Evolutionary conservation across 2,888 invertebrate genomes (phyloP).

Genomic region (Drosophila hamatofila): DNA sequence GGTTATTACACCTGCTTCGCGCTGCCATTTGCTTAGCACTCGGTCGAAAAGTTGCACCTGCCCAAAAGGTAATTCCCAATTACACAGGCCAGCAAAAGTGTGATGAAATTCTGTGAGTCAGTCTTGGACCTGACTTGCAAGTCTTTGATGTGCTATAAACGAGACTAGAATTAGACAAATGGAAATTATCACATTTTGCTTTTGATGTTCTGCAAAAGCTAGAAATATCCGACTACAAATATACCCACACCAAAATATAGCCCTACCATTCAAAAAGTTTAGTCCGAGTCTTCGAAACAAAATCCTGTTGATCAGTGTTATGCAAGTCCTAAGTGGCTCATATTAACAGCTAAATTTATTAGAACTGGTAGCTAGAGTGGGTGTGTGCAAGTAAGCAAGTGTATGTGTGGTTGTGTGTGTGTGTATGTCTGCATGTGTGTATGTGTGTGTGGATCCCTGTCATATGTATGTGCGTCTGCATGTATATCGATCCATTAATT

Average conservation of each 20-base stretch:
- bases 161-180: background rate
- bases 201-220: background rate
- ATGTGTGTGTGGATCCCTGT: background rate
- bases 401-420: background rate
- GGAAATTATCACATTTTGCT: background rate
- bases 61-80: constrained; percentile 4
- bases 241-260: no score
- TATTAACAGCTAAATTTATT: constrained; percentile 14
- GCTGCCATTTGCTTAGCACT: constrained; percentile 5
- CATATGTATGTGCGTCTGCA: background rate
- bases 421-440: background rate
- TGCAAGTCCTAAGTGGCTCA: constrained; percentile 11
- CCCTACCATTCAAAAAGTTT: no score
- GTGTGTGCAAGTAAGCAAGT: background rate
- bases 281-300: background rate
- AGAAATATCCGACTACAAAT: background rate
- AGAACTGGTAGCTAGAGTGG: background rate
- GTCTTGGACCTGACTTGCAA: background rate
- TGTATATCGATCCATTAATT: background rate
- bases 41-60: constrained; percentile 13
- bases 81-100: background rate
- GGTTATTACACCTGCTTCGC: constrained; percentile 31
- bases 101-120: constrained; percentile 1
- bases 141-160: background rate
- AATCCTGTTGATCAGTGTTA: background rate